Evolutionary conservation across 2,888 invertebrate species (phyloP).

Genomic region (Leptinotarsa rubiginosa): DNA sequence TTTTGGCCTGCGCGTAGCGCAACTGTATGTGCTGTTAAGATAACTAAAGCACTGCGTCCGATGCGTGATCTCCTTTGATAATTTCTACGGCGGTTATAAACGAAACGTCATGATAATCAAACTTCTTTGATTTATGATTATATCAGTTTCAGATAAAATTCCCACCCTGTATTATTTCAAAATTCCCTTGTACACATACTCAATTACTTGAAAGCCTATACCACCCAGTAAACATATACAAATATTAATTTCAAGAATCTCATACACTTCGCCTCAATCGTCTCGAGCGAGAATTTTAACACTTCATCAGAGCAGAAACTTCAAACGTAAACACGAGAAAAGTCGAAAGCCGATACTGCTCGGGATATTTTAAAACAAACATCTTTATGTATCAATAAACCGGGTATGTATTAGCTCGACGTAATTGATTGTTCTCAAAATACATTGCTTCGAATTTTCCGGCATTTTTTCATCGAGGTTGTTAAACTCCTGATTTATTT

Average conservation of each 20-base stretch:
- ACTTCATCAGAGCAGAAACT: conserved; percentile 37
- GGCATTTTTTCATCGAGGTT: conserved; percentile 39
- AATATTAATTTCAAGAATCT: conserved; percentile 1
- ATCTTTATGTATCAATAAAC: conserved; percentile 36
- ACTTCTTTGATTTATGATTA: too few species aligned
- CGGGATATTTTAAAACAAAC: conserved; percentile 33
- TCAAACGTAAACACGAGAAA: conserved; percentile 29
- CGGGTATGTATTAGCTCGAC: conserved; percentile 14
- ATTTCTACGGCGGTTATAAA: too few species aligned
- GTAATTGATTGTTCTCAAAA: conserved; percentile 21
- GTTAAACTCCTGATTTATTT: conserved; percentile 43
- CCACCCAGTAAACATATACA: conserved; percentile 3
- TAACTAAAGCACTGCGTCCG: too few species aligned
- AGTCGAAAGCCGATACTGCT: conserved; percentile 32
- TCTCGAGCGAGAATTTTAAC: conserved; percentile 29
- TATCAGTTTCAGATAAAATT: too few species aligned
- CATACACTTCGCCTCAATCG: conserved; percentile 22
- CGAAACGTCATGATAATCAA: too few species aligned
- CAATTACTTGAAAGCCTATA: background rate
- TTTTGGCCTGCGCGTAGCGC: too few species aligned
- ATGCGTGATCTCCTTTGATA: too few species aligned
- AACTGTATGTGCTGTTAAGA: too few species aligned
- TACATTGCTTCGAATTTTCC: conserved; percentile 15
- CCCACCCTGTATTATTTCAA: background rate
- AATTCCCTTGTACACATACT: background rate